Percentiles rank a stretch among this genome's conserved stretches.
These are phyloP conservation scores for Pogonomyrmex californicus DNA, from an alignment of 1,140 invertebrate species.

Conservation along the genomic window DNA sequence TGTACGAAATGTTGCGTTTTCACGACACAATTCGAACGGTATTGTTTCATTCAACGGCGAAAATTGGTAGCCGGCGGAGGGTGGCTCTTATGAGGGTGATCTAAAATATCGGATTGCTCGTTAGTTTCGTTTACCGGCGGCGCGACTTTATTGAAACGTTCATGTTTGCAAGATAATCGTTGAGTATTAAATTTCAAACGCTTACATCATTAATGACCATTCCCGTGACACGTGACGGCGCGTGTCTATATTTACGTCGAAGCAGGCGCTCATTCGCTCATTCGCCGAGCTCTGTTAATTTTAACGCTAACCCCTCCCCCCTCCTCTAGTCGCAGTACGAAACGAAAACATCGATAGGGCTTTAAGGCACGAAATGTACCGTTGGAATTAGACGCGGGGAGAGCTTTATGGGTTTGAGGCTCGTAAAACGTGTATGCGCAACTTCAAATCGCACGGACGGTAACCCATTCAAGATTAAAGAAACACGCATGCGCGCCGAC, in stretches of 20 bases:
- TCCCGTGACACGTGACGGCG: constrained; percentile 61
- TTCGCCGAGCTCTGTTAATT: constrained; percentile 65
- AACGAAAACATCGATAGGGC: constrained; percentile 65
- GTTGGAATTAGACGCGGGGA: constrained; percentile 59
- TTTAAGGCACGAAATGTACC: constrained; percentile 25
- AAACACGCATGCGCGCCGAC: constrained; percentile 21
- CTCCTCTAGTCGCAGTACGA: constrained; percentile 33
- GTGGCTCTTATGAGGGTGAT: constrained; percentile 18
- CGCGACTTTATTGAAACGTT: constrained; percentile 52
- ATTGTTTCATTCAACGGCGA: constrained; percentile 24
- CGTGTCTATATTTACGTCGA: constrained; percentile 70
- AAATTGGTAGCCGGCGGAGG: constrained; percentile 36
- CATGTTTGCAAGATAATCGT: constrained; percentile 44
- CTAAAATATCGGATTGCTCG: constrained; percentile 60
- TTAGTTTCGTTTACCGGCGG: constrained; percentile 37
- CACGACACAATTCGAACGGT: neutral
- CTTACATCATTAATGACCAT: constrained; percentile 69
- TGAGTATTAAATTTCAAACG: constrained; percentile 59
- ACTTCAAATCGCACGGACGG: neutral
- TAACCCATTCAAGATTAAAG: constrained; percentile 36
- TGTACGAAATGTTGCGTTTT: neutral
- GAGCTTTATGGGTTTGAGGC: constrained; percentile 60
- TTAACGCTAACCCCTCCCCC: constrained; percentile 62
- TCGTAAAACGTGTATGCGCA: constrained; percentile 34
- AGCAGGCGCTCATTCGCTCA: no score